Base-by-base conservation (phyloP, 2,888 invertebrate species). In the Arrhopalites spinosus region DNA sequence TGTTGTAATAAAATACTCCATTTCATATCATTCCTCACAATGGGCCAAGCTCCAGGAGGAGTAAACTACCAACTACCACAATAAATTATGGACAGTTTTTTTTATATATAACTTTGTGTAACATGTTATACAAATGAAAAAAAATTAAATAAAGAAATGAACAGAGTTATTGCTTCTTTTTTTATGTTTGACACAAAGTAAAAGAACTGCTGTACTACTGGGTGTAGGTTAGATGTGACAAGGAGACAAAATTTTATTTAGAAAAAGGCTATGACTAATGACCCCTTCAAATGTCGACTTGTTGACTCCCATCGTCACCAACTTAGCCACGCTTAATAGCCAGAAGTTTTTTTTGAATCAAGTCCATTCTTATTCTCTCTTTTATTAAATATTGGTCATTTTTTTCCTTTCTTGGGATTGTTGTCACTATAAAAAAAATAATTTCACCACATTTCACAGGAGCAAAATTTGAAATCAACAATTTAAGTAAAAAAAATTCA, bases 1-100 rank as follows among this genome's bases (percentile, higher is more conserved):
- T 59, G 61, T 56, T 36, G n/a, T 72, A 61, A 68, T 68, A 68
- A 68, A 68, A 68, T 68, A 68, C 67, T 68, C 45, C 67, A 68
- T 68, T 68, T 68, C 67, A 30, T 68, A 43, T 53, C n/a, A 20
- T 53, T 53, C 2, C 8, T n/a, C 53, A 53, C 17, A 53, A 53
- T 17, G 15, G 53, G 53, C 36, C 36, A 11, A 36, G 36, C 36
- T 3, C 3, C 3, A 11, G 36, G 11, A 36, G 36, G 36, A 36
- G n/a, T n/a, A n/a, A n/a, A n/a, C n/a, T n/a, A n/a, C n/a, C n/a
- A n/a, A 36, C 36, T 36, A 11, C 11, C 5, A 11, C 11, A 36
- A 36, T 36, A 36, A 36, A 36, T 36, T 36, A 36, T 36, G 36
- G 11, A 36, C 36, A 36, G 36, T 36, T 36, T 36, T 25, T 59